phyloP scores from a whole-genome alignment of 2,113 vertebrate species.

The Poeciliopsis retropinna region DNA sequence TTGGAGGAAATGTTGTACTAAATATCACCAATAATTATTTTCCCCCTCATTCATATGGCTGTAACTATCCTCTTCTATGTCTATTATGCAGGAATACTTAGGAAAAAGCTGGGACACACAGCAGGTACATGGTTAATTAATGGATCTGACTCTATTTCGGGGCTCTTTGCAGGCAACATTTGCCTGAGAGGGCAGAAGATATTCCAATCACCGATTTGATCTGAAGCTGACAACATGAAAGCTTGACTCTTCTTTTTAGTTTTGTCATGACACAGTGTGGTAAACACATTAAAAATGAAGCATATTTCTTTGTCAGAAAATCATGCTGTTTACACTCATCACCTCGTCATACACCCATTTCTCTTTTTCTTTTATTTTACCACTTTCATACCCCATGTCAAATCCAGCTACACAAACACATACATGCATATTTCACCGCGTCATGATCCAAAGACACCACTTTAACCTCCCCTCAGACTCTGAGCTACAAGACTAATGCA shows the following conservation, averaged over 20 bases:
- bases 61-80: conserved; percentile 19
- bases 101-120: conserved; percentile 54
- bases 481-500: conserved; percentile 71
- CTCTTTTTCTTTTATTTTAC: conserved; percentile 21
- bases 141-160: conserved; percentile 64
- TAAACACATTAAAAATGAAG: conserved; percentile 3
- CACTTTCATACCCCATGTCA: conserved; percentile 10
- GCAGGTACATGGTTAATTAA: conserved; percentile 76
- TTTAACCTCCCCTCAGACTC: conserved; percentile 51
- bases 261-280: not conserved
- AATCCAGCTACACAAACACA: conserved; percentile 27
- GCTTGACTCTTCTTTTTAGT: conserved; percentile 1
- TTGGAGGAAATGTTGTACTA: conserved; percentile 36
- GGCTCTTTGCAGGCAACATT: conserved; percentile 39
- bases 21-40: not conserved
- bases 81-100: conserved; percentile 51
- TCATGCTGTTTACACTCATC: not conserved
- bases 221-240: not conserved
- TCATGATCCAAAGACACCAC: conserved; percentile 41
- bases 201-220: conserved; percentile 25
- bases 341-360: not conserved
- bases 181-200: conserved; percentile 40
- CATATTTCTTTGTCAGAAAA: conserved; percentile 5
- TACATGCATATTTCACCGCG: conserved; percentile 64
- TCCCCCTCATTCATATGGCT: conserved; percentile 22